Percentiles rank a stretch among this genome's conserved stretches.
These are phyloP conservation scores for Sebastes taczanowskii DNA, from an alignment of 2,797 vertebrate species.

Conservation along the genomic window DNA sequence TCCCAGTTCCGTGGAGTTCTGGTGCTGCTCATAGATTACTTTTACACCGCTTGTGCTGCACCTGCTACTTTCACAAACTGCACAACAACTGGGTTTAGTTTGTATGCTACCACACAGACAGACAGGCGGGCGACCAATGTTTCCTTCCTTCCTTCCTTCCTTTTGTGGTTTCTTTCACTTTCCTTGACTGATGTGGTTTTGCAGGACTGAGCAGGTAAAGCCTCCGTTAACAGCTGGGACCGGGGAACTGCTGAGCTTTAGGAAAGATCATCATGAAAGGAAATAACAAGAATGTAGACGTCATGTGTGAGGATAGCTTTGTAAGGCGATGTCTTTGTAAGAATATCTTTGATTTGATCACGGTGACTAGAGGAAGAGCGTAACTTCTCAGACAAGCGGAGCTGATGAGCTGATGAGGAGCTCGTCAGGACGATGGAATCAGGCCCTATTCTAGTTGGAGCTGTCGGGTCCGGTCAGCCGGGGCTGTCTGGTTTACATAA, in stretches of 20 bases:
- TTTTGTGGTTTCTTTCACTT: constrained; percentile 50
- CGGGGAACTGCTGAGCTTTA: constrained; percentile 23
- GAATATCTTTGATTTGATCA: constrained; percentile 34
- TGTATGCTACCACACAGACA: constrained; percentile 7
- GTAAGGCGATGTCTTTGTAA: neutral
- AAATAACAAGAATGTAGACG: constrained; percentile 26
- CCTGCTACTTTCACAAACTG: constrained; percentile 28
- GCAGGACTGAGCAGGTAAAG: constrained; percentile 32
- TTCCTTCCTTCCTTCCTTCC: constrained; percentile 8
- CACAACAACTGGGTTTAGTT: constrained; percentile 23
- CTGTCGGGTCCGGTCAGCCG: constrained; percentile 50
- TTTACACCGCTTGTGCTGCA: constrained; percentile 37
- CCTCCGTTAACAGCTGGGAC: constrained; percentile 24
- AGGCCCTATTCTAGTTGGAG: constrained; percentile 48
- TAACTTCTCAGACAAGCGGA: constrained; percentile 13
- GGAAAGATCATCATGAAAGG: constrained; percentile 17
- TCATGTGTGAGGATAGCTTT: constrained; percentile 5
- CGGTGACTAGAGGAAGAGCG: neutral
- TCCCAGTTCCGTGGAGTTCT: constrained; percentile 28
- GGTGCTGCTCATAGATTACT: neutral
- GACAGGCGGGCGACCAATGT: constrained; percentile 1
- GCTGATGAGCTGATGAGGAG: constrained; percentile 24
- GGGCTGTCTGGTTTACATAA: constrained; percentile 63
- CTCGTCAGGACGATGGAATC: constrained; percentile 36
- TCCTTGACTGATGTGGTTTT: constrained; percentile 47